Conservation (phyloP, 2,113 vertebrate species). For the Heterotilapia buettikoferi region DNA sequence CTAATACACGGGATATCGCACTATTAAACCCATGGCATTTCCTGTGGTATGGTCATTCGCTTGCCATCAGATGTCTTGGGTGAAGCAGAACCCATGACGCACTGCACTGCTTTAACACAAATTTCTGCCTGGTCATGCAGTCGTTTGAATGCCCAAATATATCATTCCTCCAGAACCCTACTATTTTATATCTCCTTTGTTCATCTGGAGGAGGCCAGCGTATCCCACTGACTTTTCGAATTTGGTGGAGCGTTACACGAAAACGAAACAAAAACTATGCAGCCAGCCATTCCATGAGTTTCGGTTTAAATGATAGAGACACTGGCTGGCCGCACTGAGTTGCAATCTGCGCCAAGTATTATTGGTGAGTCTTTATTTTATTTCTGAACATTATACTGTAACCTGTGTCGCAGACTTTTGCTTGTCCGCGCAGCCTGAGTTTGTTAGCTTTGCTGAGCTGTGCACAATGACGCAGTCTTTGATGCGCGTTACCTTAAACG, state of each 20-base stretch:
- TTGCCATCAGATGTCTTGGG: neutral
- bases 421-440: neutral
- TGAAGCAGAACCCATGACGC: neutral
- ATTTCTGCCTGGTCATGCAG: neutral
- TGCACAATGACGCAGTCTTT: neutral
- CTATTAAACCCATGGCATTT: neutral
- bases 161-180: neutral
- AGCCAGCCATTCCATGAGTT: neutral
- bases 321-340: neutral
- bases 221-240: neutral
- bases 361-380: conserved; percentile 18
- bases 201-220: neutral
- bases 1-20: fast-evolving
- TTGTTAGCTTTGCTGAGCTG: neutral
- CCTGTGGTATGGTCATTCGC: neutral
- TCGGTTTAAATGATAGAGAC: conserved; percentile 3
- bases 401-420: neutral
- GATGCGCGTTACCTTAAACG: neutral
- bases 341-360: neutral
- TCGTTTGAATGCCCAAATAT: neutral
- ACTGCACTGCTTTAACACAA: too few relatives aligned
- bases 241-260: neutral
- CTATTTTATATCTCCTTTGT: neutral
- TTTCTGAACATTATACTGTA: neutral
- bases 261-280: conserved; percentile 33